phyloP scores from a whole-genome alignment of 1,140 invertebrate genomes.

The Hermetia illucens region DNA sequence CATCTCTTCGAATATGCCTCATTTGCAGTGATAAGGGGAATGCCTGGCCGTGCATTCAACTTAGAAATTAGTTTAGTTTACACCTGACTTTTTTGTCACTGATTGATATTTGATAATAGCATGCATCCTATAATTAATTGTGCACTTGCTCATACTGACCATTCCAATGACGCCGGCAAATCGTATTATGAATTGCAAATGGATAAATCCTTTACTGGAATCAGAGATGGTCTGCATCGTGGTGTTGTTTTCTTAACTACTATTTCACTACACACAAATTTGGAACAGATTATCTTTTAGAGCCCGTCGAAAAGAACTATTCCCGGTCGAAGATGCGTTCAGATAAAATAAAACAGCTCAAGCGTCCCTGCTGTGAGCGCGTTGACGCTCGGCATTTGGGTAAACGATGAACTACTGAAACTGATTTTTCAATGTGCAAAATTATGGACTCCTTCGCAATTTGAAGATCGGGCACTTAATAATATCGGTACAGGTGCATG shows the following conservation, averaged over 20 bases:
- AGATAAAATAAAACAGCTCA: background rate
- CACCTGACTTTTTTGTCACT: background rate
- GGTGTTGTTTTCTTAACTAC: background rate
- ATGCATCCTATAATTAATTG: background rate
- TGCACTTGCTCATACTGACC: background rate
- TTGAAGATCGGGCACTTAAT: too few relatives aligned
- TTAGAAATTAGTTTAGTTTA: background rate
- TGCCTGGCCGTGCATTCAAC: background rate
- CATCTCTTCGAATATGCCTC: background rate
- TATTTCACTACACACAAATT: background rate
- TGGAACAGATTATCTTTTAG: background rate
- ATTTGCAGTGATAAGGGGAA: background rate
- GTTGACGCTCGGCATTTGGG: too few relatives aligned
- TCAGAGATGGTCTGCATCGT: background rate
- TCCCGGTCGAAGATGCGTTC: background rate
- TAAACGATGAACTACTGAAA: too few relatives aligned
- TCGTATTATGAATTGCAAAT: background rate
- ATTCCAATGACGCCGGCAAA: slow-evolving; percentile 2
- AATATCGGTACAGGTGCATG: too few relatives aligned
- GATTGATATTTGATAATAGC: background rate
- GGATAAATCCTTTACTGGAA: background rate
- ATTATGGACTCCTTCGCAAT: too few relatives aligned
- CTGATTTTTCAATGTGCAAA: too few relatives aligned
- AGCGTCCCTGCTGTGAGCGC: too few relatives aligned
- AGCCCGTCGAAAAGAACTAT: background rate